Conservation (phyloP, 2,888 invertebrate genomes). For the Cosmopolites sordidus region DNA sequence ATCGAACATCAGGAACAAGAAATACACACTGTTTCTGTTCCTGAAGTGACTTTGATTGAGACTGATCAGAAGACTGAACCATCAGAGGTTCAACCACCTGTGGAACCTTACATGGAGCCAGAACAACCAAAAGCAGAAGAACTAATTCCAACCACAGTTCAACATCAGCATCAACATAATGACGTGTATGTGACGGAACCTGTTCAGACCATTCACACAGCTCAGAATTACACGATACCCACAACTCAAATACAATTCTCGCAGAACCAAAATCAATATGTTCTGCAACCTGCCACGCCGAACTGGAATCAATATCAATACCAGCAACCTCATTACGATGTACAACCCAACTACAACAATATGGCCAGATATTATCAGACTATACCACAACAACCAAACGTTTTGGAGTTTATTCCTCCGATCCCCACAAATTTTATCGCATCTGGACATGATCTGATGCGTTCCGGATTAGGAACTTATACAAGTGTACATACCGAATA, state of each 20-base stretch:
- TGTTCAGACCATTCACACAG: background rate
- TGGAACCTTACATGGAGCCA: background rate
- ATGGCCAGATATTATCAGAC: slow-evolving; percentile 23
- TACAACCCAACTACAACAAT: slow-evolving; percentile 25
- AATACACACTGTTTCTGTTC: background rate
- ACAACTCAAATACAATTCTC: slow-evolving; percentile 11
- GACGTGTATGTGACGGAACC: slow-evolving; percentile 5
- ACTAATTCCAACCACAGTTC: background rate
- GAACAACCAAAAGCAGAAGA: background rate
- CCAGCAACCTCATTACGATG: slow-evolving; percentile 32
- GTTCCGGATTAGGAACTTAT: slow-evolving; percentile 51
- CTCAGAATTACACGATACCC: background rate
- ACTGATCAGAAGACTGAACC: background rate
- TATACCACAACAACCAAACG: slow-evolving; percentile 36
- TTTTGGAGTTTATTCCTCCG: slow-evolving; percentile 50
- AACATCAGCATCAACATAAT: background rate
- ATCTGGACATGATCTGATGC: slow-evolving; percentile 48
- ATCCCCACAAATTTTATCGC: slow-evolving; percentile 52
- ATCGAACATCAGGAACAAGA: background rate
- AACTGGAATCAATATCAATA: slow-evolving; percentile 37
- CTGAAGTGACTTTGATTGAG: background rate
- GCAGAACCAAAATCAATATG: slow-evolving; percentile 18
- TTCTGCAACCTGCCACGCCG: slow-evolving; percentile 26
- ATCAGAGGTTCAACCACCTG: background rate
- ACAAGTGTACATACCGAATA: slow-evolving; percentile 15